Percentiles rank a stretch among this genome's conserved stretches.
These are phyloP conservation scores for Eublepharis macularius DNA, from an alignment of 2,113 vertebrate genomes.

Conservation along the genomic window DNA sequence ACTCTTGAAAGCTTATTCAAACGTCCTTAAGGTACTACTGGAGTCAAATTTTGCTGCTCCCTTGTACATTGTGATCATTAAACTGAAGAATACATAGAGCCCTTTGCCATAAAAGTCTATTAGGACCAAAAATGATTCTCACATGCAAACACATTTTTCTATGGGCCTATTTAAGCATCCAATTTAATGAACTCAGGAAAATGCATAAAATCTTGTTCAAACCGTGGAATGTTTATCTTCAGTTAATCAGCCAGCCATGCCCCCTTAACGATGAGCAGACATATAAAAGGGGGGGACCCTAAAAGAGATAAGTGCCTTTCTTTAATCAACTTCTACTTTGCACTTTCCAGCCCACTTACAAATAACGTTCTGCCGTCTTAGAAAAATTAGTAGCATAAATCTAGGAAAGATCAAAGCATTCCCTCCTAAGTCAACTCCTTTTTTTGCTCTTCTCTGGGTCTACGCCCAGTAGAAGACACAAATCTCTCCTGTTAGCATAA, in stretches of 20 bases:
- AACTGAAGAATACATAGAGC: background rate
- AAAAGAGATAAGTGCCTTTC: background rate
- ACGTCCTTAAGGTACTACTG: no score
- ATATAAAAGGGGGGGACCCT: rapidly evolving
- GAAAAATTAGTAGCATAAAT: rapidly evolving
- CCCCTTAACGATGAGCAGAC: background rate
- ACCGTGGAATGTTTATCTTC: no score
- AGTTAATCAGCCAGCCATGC: background rate
- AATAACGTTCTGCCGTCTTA: background rate
- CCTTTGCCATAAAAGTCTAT: background rate
- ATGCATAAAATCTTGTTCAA: background rate
- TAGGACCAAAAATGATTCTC: background rate
- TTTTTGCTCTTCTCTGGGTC: background rate
- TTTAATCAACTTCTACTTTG: background rate
- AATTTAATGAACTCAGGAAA: background rate
- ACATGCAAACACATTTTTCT: background rate
- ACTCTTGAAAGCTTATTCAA: no score
- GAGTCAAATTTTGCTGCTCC: no score
- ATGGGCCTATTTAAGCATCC: background rate
- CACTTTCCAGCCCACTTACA: background rate
- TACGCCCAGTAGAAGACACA: background rate
- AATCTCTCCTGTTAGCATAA: background rate
- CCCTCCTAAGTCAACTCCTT: background rate
- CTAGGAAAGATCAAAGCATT: background rate
- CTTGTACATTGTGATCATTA: background rate